Conservation (phyloP, 2,888 invertebrate genomes). For the Hyalella azteca region DNA sequence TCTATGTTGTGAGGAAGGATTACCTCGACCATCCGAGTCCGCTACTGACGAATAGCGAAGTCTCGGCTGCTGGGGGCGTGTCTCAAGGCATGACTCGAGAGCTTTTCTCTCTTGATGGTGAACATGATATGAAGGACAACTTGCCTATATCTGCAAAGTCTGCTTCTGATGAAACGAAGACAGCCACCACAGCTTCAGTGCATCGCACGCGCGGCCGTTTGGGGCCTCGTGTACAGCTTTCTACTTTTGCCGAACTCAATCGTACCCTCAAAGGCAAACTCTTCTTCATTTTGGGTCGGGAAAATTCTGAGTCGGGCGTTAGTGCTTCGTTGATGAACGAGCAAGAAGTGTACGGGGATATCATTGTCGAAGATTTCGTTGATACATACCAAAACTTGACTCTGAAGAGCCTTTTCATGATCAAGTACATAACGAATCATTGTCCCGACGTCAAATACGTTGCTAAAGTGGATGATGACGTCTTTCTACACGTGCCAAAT, state of each 20-base stretch:
- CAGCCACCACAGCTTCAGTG: background rate
- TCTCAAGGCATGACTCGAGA: too few relatives aligned
- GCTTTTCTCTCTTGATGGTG: too few relatives aligned
- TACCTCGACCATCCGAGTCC: background rate
- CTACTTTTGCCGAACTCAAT: background rate
- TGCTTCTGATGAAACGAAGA: background rate
- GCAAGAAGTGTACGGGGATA: constrained; percentile 45
- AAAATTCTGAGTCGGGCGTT: background rate
- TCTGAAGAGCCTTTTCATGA: constrained; percentile 54
- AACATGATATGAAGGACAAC: too few relatives aligned
- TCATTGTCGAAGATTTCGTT: constrained; percentile 57
- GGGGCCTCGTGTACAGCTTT: background rate
- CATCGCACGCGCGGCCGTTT: background rate
- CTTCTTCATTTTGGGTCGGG: constrained; percentile 8
- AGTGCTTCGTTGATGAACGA: constrained; percentile 31
- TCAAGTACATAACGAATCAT: constrained; percentile 51
- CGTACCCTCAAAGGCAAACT: background rate
- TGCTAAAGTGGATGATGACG: constrained; percentile 58
- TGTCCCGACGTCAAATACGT: constrained; percentile 49
- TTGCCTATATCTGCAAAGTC: too few relatives aligned
- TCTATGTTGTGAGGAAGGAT: background rate
- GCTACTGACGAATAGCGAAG: too few relatives aligned
- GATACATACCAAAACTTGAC: constrained; percentile 58
- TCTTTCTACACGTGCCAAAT: constrained; percentile 56
- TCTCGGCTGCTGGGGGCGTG: too few relatives aligned